Conservation (phyloP, 2,113 vertebrate species). For the Amblyopsis rosae region DNA sequence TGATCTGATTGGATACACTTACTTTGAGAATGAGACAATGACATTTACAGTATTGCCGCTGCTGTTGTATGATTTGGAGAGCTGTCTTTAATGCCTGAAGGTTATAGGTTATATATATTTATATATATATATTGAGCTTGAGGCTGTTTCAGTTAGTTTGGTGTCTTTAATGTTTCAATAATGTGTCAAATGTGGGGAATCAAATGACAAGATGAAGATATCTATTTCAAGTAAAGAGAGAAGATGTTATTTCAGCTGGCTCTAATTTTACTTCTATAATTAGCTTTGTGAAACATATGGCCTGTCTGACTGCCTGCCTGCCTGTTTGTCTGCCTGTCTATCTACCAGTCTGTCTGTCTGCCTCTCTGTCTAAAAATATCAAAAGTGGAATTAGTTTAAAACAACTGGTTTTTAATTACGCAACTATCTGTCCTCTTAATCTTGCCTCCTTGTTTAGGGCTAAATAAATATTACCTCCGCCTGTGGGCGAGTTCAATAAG, state of each 20-base stretch:
- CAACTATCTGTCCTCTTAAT: not conserved
- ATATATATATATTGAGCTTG: no score
- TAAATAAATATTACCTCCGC: not conserved
- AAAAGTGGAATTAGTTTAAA: no score
- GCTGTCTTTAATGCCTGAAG: slow-evolving; percentile 40
- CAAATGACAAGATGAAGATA: slow-evolving; percentile 54
- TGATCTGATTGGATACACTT: not conserved
- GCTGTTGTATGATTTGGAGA: slow-evolving; percentile 9
- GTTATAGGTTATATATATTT: no score
- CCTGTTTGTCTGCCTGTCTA: no score
- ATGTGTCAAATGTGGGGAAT: slow-evolving; percentile 29
- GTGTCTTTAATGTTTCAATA: slow-evolving; percentile 41
- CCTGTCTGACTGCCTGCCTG: no score
- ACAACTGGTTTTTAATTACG: not conserved
- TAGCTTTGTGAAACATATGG: slow-evolving; percentile 42
- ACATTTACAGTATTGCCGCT: no score
- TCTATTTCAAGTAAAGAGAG: slow-evolving; percentile 26
- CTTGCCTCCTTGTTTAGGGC: not conserved
- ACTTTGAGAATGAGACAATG: not conserved
- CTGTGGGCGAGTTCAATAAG: slow-evolving; percentile 18
- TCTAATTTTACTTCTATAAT: slow-evolving; percentile 22
- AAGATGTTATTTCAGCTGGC: slow-evolving; percentile 54
- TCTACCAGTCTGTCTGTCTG: not conserved
- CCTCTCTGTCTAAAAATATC: no score
- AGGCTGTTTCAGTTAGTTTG: not conserved